phyloP scores from a whole-genome alignment of 2,888 invertebrate species.

The Aproaerema taeniolella region DNA sequence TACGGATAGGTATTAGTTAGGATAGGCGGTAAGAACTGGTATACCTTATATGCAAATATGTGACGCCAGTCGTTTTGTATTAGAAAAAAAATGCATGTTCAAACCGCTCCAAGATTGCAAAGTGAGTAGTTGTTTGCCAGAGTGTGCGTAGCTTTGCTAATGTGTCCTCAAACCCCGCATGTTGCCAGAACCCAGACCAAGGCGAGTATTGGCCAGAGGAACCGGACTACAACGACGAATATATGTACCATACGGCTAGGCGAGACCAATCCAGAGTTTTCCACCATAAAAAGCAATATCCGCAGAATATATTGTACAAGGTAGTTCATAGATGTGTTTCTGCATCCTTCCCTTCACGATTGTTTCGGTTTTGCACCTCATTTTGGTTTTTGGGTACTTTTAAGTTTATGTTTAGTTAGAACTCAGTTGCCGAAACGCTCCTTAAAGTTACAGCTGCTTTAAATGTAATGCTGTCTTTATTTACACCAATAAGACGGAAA shows the following conservation, averaged over 20 bases:
- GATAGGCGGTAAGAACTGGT: too few species aligned
- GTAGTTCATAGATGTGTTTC: constrained; percentile 38
- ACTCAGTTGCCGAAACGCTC: too few species aligned
- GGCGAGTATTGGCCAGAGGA: constrained; percentile 66
- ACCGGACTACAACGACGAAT: constrained; percentile 69
- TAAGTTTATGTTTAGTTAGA: constrained; percentile 5
- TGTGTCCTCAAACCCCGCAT: constrained; percentile 48
- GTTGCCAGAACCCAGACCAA: constrained; percentile 53
- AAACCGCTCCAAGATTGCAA: constrained; percentile 18
- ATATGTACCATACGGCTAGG: constrained; percentile 73
- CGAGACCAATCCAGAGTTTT: constrained; percentile 65
- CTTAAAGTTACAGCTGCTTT: too few species aligned
- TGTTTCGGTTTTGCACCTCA: constrained; percentile 5
- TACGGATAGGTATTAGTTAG: too few species aligned
- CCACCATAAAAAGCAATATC: constrained; percentile 73
- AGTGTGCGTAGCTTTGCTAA: constrained; percentile 54
- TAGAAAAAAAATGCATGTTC: too few species aligned
- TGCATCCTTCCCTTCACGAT: constrained; percentile 13
- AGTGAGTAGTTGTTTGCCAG: constrained; percentile 30
- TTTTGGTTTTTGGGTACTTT: constrained; percentile 9
- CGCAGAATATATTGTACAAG: constrained; percentile 73
- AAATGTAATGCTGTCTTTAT: too few species aligned
- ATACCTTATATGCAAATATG: too few species aligned
- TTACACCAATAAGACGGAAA: too few species aligned
- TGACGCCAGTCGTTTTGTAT: too few species aligned